These are phyloP conservation scores for Eciton burchellii DNA, from an alignment of 1,140 invertebrate species.

Conservation along the genomic window DNA sequence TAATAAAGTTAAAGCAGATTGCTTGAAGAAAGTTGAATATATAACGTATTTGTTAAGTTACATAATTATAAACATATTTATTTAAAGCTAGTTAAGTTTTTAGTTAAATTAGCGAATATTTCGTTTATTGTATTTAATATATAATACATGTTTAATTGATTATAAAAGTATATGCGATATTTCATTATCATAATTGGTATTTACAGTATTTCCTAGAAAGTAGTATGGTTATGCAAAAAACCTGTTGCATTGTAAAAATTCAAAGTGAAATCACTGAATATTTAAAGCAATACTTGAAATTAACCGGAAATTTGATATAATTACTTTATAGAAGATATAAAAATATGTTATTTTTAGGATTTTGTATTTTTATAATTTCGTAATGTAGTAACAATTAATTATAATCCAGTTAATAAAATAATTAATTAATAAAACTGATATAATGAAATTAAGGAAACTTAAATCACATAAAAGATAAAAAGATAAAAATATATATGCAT, in stretches of 20 bases:
- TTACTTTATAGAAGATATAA: not conserved
- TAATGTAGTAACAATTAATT: not conserved
- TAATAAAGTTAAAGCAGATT: not conserved
- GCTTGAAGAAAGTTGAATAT: not conserved
- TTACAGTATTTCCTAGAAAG: conserved; percentile 32
- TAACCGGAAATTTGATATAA: not conserved
- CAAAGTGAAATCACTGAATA: not conserved
- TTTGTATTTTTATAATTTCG: not conserved
- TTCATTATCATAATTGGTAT: conserved; percentile 21
- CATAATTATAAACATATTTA: not conserved
- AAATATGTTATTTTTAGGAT: not conserved
- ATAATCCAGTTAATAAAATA: not conserved
- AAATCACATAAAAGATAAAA: not conserved
- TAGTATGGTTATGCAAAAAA: conserved; percentile 20
- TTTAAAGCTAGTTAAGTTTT: conserved; percentile 5
- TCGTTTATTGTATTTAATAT: not conserved
- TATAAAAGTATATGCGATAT: conserved; percentile 6
- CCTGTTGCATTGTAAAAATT: not conserved
- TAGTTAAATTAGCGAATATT: not conserved
- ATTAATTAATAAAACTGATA: not conserved
- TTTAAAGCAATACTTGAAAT: not conserved
- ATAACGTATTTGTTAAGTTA: not conserved
- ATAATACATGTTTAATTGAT: not conserved
- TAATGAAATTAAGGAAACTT: not conserved
- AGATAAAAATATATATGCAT: no score